Percentiles rank a stretch among this genome's conserved stretches.
These are phyloP conservation scores for Zoanthus sociatus DNA, from an alignment of 92 coral and sea anemone species.

Conservation along the genomic window DNA sequence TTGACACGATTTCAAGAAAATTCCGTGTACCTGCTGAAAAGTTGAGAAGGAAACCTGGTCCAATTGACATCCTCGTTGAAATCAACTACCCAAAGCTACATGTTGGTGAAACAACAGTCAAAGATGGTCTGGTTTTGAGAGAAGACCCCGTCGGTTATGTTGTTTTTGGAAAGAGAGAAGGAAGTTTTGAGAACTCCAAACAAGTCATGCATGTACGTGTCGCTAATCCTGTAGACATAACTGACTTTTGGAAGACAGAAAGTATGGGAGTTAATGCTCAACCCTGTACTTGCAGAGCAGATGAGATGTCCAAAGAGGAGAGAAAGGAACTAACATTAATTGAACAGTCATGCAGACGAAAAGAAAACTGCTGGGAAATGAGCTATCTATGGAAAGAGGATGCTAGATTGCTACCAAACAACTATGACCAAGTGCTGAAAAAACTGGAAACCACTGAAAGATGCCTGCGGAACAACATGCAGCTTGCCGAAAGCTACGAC, in stretches of 20 bases:
- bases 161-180: constrained; percentile 45
- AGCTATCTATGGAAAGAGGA: constrained; percentile 65
- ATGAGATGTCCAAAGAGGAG: constrained; percentile 52
- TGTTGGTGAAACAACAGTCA: constrained; percentile 66
- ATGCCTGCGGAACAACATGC: constrained; percentile 58
- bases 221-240: constrained; percentile 59
- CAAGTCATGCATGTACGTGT: constrained; percentile 45
- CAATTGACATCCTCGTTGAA: constrained; percentile 65
- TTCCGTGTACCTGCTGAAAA: constrained; percentile 35
- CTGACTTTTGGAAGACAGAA: constrained; percentile 64
- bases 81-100: constrained; percentile 71
- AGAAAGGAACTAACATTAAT: constrained; percentile 49
- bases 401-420: constrained; percentile 50
- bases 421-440: constrained; percentile 60
- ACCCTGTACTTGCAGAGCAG: constrained; percentile 59
- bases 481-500: constrained; percentile 57
- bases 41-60: constrained; percentile 58
- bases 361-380: constrained; percentile 55
- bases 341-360: constrained; percentile 55
- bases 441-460: constrained; percentile 64
- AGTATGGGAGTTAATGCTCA: constrained; percentile 64
- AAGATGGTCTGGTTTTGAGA: constrained; percentile 55
- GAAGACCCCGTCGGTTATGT: constrained; percentile 77
- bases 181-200: constrained; percentile 36
- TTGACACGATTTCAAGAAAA: constrained; percentile 30